Percentiles rank a stretch among this genome's conserved stretches.
Evolutionary conservation across 1,140 invertebrate species (phyloP).

Genomic region (Luehdorfia chinensis): DNA sequence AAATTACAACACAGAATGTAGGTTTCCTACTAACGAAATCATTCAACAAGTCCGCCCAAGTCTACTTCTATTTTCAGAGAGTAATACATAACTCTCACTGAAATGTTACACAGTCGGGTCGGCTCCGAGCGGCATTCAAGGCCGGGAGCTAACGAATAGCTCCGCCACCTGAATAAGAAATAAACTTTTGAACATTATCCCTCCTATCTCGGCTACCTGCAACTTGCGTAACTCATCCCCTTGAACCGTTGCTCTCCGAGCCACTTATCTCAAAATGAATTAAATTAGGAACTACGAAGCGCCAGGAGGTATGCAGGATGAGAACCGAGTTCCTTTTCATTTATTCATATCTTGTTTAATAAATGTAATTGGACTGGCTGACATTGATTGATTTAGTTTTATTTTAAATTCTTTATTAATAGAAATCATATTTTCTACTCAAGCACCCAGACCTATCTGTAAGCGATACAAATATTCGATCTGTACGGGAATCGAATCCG

Average conservation of each 20-base stretch:
- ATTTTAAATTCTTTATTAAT: too few species aligned
- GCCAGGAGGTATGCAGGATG: background rate
- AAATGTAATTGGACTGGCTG: too few species aligned
- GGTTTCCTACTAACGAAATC: too few species aligned
- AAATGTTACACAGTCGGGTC: background rate
- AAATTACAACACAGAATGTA: too few species aligned
- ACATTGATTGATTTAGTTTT: too few species aligned
- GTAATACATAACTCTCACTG: background rate
- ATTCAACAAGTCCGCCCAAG: background rate
- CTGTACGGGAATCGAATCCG: too few species aligned
- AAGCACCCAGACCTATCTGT: too few species aligned
- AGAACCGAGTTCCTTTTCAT: too few species aligned
- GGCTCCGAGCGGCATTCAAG: background rate
- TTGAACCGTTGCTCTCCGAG: background rate
- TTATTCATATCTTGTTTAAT: too few species aligned
- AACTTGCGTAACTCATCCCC: slow-evolving; percentile 5
- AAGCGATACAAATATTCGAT: too few species aligned
- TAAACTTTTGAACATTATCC: slow-evolving; percentile 13
- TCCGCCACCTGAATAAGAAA: slow-evolving; percentile 12
- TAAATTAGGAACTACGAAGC: slow-evolving; percentile 4
- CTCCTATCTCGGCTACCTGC: background rate
- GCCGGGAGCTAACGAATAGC: slow-evolving; percentile 1
- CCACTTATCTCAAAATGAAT: slow-evolving; percentile 7
- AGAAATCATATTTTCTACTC: too few species aligned
- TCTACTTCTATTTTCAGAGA: background rate